These are phyloP conservation scores for Petroica traversi DNA, from an alignment of 2,113 vertebrate genomes.

Conservation along the genomic window DNA sequence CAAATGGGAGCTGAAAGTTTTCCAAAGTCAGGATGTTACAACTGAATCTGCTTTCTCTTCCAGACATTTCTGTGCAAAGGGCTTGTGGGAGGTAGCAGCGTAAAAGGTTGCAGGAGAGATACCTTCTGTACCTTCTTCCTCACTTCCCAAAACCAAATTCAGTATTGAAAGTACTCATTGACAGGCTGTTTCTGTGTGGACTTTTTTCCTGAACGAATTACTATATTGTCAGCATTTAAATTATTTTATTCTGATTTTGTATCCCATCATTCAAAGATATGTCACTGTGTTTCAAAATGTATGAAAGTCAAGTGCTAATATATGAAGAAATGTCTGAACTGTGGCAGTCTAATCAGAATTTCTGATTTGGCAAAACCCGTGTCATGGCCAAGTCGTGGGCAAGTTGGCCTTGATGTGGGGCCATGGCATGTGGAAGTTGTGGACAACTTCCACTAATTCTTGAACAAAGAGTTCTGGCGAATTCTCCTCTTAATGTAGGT, in stretches of 20 bases:
- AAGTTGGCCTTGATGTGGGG: background rate
- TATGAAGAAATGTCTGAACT: background rate
- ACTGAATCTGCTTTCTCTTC: slow-evolving; percentile 2
- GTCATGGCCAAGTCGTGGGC: background rate
- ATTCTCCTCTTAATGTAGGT: background rate
- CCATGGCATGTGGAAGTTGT: background rate
- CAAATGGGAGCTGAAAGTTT: slow-evolving; percentile 20
- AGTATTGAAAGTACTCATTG: background rate
- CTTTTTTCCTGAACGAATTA: background rate
- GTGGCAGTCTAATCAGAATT: background rate
- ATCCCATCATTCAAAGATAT: background rate
- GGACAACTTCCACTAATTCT: background rate
- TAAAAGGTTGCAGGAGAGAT: background rate
- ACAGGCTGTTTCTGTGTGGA: background rate
- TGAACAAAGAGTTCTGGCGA: background rate
- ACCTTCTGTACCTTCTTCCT: background rate
- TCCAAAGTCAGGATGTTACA: slow-evolving; percentile 13
- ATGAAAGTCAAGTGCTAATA: background rate
- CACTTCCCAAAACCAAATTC: background rate
- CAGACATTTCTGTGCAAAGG: slow-evolving; percentile 16
- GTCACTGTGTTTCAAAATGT: background rate
- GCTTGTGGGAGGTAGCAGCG: slow-evolving; percentile 17
- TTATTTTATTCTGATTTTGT: background rate
- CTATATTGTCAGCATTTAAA: background rate
- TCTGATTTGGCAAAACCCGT: background rate